Percentiles rank a stretch among this genome's conserved stretches.
phyloP scores from a whole-genome alignment of 2,888 invertebrate genomes.

The Orgyia antiqua region DNA sequence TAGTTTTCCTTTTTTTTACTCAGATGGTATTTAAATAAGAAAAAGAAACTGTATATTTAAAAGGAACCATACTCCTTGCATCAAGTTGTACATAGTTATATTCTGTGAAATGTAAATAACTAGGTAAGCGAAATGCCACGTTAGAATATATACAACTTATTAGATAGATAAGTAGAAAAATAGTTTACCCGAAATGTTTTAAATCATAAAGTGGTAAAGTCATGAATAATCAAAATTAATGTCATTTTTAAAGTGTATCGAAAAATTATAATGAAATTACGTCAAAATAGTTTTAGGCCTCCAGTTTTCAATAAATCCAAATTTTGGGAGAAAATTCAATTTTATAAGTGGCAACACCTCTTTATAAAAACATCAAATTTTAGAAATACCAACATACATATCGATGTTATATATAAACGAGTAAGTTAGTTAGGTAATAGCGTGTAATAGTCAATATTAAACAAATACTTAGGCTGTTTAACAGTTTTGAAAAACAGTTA shows the following conservation, averaged over 20 bases:
- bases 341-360: slow-evolving; percentile 36
- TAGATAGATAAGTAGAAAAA: slow-evolving; percentile 46
- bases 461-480: slow-evolving; percentile 61
- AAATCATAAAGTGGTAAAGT: slow-evolving; percentile 46
- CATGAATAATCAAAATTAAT: slow-evolving; percentile 61
- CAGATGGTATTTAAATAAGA: slow-evolving; percentile 28
- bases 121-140: slow-evolving; percentile 39
- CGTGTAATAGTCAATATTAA: slow-evolving; percentile 68
- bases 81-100: slow-evolving; percentile 57
- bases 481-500: slow-evolving; percentile 49
- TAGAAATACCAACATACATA: slow-evolving; percentile 75
- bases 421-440: slow-evolving; percentile 54
- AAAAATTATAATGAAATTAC: slow-evolving; percentile 47
- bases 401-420: slow-evolving; percentile 71
- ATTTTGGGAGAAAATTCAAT: slow-evolving; percentile 41
- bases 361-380: slow-evolving; percentile 53
- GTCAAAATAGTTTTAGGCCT: slow-evolving; percentile 52
- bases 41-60: slow-evolving; percentile 54
- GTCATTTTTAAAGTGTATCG: slow-evolving; percentile 48
- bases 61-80: slow-evolving; percentile 78
- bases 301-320: slow-evolving; percentile 31
- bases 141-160: slow-evolving; percentile 29
- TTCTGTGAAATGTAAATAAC: slow-evolving; percentile 59
- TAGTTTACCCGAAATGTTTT: slow-evolving; percentile 38
- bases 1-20: slow-evolving; percentile 37